Percentiles rank a stretch among this genome's conserved stretches.
These are phyloP conservation scores for Pterocles orientalis DNA, from an alignment of 2,113 vertebrate genomes.

Conservation along the genomic window DNA sequence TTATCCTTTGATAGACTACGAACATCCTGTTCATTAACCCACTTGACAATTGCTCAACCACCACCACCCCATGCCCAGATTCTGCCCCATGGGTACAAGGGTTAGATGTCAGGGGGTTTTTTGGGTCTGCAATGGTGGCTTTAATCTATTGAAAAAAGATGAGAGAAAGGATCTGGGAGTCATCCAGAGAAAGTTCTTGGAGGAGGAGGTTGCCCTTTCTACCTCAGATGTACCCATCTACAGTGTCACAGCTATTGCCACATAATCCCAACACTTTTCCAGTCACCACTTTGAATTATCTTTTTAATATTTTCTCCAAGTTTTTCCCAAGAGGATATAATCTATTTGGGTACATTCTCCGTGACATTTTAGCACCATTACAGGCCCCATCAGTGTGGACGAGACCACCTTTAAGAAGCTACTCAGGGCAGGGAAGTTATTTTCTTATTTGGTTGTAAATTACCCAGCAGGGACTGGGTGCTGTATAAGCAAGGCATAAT, in stretches of 20 bases:
- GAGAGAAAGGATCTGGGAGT: neutral
- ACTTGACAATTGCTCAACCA: neutral
- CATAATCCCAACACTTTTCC: neutral
- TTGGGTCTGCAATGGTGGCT: neutral
- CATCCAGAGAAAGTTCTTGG: neutral
- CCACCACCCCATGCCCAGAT: neutral
- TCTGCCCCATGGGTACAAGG: neutral
- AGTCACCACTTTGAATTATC: neutral
- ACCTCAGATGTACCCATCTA: neutral
- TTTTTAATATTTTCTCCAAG: neutral
- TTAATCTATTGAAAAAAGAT: neutral
- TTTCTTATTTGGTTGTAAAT: neutral
- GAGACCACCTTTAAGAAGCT: neutral
- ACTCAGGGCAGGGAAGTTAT: neutral
- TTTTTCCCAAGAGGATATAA: neutral
- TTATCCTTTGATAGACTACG: neutral
- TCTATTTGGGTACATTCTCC: neutral
- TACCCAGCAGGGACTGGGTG: neutral
- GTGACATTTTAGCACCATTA: neutral
- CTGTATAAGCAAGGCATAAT: neutral
- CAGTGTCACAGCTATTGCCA: neutral
- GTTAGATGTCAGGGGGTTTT: neutral
- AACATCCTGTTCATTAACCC: neutral
- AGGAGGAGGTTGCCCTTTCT: neutral
- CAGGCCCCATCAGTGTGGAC: accelerated